A percentile compares a stretch with the other conserved stretches of the same genome.
Evolutionary conservation across 2,888 invertebrate genomes (phyloP).

Genomic region (Siphonodentalium dalli): DNA sequence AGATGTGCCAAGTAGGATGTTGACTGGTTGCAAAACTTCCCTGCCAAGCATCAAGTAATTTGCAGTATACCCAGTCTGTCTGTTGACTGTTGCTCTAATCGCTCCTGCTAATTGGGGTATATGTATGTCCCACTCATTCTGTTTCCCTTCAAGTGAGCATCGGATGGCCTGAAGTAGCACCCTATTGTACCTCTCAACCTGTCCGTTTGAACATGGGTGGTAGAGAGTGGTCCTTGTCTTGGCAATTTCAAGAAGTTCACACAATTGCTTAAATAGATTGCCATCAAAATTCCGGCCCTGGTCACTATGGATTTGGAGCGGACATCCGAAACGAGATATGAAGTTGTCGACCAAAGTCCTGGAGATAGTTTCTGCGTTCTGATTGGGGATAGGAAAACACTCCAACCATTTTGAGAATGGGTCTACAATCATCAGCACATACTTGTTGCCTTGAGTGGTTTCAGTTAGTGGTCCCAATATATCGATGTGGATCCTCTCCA

Average conservation of each 20-base stretch:
- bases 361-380: conserved; percentile 5
- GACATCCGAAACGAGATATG: conserved; percentile 13
- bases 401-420: conserved; percentile 21
- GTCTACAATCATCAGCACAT: conserved; percentile 18
- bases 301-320: conserved; percentile 8
- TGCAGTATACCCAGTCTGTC: conserved; percentile 5
- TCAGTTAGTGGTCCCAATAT: conserved; percentile 12
- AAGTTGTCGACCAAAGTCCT: not conserved
- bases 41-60: no score
- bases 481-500: conserved; percentile 16
- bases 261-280: conserved; percentile 1
- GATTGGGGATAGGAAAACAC: conserved; percentile 12
- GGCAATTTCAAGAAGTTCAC: not conserved
- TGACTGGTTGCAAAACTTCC: no score
- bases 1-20: no score
- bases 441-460: conserved; percentile 12
- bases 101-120: not conserved
- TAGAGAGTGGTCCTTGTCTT: conserved; percentile 5
- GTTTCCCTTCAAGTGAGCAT: conserved; percentile 8
- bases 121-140: not conserved
- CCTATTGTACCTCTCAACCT: conserved; percentile 19
- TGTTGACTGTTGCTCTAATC: not conserved
- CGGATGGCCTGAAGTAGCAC: conserved; percentile 1
- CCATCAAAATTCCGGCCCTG: conserved; percentile 20
- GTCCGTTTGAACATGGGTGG: conserved; percentile 9